phyloP scores from a whole-genome alignment of 2,113 vertebrate genomes.

The human (Homo sapiens) region DNA sequence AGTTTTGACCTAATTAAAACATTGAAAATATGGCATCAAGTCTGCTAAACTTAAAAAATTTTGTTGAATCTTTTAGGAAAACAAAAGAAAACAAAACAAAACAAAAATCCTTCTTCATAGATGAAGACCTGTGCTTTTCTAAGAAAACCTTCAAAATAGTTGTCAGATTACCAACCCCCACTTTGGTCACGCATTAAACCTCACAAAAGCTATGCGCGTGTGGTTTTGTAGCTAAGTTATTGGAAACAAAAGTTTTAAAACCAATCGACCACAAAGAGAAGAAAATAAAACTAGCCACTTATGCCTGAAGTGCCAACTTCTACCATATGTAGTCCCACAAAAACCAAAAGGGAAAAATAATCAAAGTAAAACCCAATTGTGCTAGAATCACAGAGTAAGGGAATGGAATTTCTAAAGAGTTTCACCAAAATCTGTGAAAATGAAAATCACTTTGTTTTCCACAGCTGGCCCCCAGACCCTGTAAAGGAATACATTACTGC shows the following conservation, averaged over 20 bases:
- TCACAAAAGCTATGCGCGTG: background rate
- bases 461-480: slow-evolving; percentile 56
- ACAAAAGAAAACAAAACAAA: background rate
- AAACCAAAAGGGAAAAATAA: background rate
- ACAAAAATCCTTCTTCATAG: background rate
- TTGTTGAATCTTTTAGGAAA: background rate
- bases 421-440: slow-evolving; percentile 38
- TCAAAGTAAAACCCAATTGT: slow-evolving; percentile 49
- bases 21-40: background rate
- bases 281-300: slow-evolving; percentile 50
- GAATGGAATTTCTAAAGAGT: background rate
- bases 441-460: slow-evolving; percentile 19
- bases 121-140: background rate
- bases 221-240: slow-evolving; percentile 34
- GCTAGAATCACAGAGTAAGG: background rate
- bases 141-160: background rate
- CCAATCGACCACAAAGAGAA: slow-evolving; percentile 28
- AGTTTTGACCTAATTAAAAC: slow-evolving; percentile 15
- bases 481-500: background rate
- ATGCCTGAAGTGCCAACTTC: slow-evolving; percentile 32
- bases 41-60: slow-evolving; percentile 16
- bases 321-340: slow-evolving; percentile 39
- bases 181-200: background rate
- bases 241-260: slow-evolving; percentile 45
- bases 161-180: background rate